Percentiles rank a stretch among this genome's conserved stretches.
These are phyloP conservation scores for Gorsachius magnificus DNA, from an alignment of 2,797 vertebrate species.

Conservation along the genomic window DNA sequence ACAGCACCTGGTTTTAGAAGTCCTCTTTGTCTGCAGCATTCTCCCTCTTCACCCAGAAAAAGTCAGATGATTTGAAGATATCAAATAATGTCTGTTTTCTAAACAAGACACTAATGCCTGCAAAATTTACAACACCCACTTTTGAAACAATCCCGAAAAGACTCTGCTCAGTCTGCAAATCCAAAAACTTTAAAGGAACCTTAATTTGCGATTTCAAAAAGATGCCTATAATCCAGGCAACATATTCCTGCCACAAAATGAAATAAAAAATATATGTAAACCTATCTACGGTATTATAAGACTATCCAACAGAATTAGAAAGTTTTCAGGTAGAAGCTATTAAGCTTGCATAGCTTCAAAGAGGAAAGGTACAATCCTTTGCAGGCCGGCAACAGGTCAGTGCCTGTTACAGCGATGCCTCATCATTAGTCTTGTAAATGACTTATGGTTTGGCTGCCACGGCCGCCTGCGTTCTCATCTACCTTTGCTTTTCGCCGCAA, in stretches of 20 bases:
- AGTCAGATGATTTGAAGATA: not conserved
- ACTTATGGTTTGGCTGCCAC: not conserved
- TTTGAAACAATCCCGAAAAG: not conserved
- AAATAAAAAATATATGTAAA: not conserved
- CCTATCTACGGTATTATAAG: not conserved
- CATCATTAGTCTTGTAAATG: not conserved
- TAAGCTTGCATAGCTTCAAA: not conserved
- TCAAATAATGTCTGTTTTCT: not conserved
- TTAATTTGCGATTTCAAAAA: not conserved
- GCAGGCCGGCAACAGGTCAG: slow-evolving; percentile 18
- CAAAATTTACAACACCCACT: not conserved
- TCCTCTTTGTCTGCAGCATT: not conserved
- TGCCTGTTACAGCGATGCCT: slow-evolving; percentile 18
- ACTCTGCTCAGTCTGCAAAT: not conserved
- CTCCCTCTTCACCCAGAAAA: not conserved
- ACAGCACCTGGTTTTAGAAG: not conserved
- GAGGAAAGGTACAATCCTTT: not conserved
- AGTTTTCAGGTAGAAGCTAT: slow-evolving; percentile 9
- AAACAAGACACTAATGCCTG: not conserved
- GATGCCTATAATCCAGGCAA: not conserved
- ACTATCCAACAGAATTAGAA: not conserved
- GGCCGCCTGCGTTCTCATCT: not conserved
- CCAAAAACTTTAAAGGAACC: not conserved
- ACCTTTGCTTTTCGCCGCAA: not conserved
- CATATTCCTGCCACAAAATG: not conserved